Evolutionary conservation across 2,113 vertebrate species (phyloP).

Genomic region (Poecile atricapillus): DNA sequence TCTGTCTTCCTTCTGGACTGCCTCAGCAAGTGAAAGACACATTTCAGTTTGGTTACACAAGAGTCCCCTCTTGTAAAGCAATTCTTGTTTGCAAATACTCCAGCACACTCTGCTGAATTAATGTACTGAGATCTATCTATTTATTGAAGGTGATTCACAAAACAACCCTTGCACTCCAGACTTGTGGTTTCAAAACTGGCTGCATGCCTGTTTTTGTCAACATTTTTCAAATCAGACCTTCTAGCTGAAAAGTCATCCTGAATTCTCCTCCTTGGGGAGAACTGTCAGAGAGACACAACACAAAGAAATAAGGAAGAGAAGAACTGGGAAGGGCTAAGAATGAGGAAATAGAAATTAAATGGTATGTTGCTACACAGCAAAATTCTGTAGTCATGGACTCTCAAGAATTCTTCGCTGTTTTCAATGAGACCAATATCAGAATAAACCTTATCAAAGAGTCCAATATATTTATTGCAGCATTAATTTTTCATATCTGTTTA

Average conservation of each 20-base stretch:
- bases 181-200: neutral
- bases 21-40: neutral
- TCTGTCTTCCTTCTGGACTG: neutral
- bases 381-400: neutral
- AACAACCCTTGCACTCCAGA: neutral
- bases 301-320: conserved; percentile 1
- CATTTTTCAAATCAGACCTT: neutral
- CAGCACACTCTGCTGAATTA: neutral
- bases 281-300: neutral
- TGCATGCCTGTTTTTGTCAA: neutral
- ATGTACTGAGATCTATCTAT: neutral
- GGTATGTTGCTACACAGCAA: accelerated
- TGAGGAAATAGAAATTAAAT: neutral
- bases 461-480: neutral
- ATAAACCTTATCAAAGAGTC: neutral
- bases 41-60: neutral
- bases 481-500: neutral
- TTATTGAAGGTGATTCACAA: neutral
- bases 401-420: neutral
- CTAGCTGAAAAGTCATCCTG: neutral
- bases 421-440: neutral
- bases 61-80: neutral
- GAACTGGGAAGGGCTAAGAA: neutral
- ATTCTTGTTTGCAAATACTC: neutral
- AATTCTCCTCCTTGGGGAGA: neutral